Percentiles rank a stretch among this genome's conserved stretches.
These are phyloP conservation scores for Temnothorax longispinosus DNA, from an alignment of 1,140 invertebrate species.

Conservation along the genomic window DNA sequence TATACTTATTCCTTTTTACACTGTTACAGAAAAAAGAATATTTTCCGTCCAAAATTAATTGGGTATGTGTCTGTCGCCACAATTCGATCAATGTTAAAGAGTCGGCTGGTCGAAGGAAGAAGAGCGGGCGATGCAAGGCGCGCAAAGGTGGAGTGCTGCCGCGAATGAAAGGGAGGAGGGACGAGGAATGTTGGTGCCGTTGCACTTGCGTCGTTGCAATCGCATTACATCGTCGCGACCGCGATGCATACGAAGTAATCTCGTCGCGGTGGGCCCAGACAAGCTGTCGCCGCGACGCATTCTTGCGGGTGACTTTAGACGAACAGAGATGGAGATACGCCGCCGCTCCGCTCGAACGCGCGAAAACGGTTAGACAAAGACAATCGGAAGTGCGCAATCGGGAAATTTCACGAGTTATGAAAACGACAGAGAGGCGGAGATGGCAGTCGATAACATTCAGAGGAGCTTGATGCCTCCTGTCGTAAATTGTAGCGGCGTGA, in stretches of 20 bases:
- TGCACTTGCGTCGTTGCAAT: slow-evolving; percentile 69
- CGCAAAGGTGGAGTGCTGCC: not conserved
- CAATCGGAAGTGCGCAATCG: slow-evolving; percentile 36
- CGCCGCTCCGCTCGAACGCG: not conserved
- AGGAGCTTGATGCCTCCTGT: not conserved
- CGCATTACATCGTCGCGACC: slow-evolving; percentile 67
- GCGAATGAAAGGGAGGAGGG: not conserved
- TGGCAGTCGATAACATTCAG: slow-evolving; percentile 10
- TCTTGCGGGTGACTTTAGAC: slow-evolving; percentile 41
- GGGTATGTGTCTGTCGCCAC: not conserved
- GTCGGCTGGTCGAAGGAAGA: not conserved
- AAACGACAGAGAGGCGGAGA: not conserved
- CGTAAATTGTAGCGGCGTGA: not conserved
- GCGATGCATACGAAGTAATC: slow-evolving; percentile 78
- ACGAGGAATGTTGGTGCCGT: slow-evolving; percentile 40
- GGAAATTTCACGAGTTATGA: slow-evolving; percentile 15
- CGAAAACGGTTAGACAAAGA: slow-evolving; percentile 21
- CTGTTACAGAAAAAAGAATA: not conserved
- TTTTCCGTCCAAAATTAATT: not conserved
- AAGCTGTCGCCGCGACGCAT: slow-evolving; percentile 61
- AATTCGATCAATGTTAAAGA: slow-evolving; percentile 31
- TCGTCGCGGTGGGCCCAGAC: slow-evolving; percentile 68
- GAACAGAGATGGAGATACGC: slow-evolving; percentile 17
- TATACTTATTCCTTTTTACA: not conserved
- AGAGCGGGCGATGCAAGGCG: not conserved